Evolutionary conservation across 2,888 invertebrate genomes (phyloP).

Genomic region (Agonopterix arenella): DNA sequence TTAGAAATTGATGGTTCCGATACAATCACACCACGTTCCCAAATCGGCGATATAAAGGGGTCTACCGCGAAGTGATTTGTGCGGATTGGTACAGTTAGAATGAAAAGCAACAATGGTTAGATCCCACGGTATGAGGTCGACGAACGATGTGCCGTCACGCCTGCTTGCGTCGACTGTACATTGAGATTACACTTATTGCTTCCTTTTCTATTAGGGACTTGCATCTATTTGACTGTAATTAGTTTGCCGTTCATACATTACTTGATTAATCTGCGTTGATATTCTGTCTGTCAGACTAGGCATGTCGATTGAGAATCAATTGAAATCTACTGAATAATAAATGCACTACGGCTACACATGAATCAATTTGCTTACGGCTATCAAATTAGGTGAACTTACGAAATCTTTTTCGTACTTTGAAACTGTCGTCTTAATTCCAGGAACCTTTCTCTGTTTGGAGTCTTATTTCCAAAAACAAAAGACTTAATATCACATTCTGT

Average conservation of each 20-base stretch:
- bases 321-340: slow-evolving; percentile 3
- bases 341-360: not conserved
- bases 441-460: too few relatives aligned
- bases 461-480: too few relatives aligned
- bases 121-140: slow-evolving; percentile 64
- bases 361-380: not conserved
- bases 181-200: slow-evolving; percentile 31
- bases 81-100: slow-evolving; percentile 51
- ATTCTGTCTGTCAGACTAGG: not conserved
- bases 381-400: not conserved
- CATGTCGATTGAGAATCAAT: slow-evolving; percentile 3
- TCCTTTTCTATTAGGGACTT: slow-evolving; percentile 8
- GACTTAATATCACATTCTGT: slow-evolving; percentile 12
- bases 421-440: too few relatives aligned
- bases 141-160: slow-evolving; percentile 55
- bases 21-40: slow-evolving; percentile 19
- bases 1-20: slow-evolving; percentile 19
- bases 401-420: too few relatives aligned
- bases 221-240: slow-evolving; percentile 1
- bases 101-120: slow-evolving; percentile 54
- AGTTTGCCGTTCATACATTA: slow-evolving; percentile 10
- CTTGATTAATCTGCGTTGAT: slow-evolving; percentile 7
- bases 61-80: slow-evolving; percentile 46
- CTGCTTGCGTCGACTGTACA: slow-evolving; percentile 40
- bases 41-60: slow-evolving; percentile 23